Conservation (phyloP, 2,797 vertebrate genomes). For the Lemur catta region DNA sequence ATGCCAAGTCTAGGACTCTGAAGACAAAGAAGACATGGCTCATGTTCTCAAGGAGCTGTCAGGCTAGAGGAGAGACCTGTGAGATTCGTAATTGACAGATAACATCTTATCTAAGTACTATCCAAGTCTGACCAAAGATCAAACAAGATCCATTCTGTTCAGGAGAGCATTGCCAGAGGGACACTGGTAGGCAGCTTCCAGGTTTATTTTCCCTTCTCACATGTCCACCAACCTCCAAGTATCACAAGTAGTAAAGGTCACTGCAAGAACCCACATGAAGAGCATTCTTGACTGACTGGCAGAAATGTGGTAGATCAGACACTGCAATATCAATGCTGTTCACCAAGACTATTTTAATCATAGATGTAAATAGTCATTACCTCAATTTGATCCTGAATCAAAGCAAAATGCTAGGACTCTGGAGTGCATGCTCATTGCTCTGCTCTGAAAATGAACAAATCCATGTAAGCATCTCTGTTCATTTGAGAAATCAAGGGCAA, state of each 20-base stretch:
- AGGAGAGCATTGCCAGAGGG: background rate
- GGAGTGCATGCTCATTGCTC: background rate
- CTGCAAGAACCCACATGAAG: background rate
- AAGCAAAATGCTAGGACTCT: slow-evolving; percentile 2
- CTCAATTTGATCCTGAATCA: background rate
- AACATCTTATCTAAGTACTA: background rate
- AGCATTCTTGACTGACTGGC: background rate
- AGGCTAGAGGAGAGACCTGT: background rate
- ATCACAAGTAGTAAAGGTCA: background rate
- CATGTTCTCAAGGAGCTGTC: background rate
- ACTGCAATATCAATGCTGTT: background rate
- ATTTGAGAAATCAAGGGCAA: background rate
- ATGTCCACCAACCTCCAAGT: background rate
- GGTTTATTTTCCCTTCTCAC: background rate
- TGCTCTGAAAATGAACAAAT: background rate
- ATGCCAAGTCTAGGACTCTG: background rate
- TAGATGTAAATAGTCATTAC: background rate
- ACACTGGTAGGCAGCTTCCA: background rate
- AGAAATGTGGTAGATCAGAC: background rate
- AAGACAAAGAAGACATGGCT: background rate
- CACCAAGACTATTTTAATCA: background rate
- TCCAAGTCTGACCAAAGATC: slow-evolving; percentile 7
- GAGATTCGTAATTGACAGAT: background rate
- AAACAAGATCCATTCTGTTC: background rate
- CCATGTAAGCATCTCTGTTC: background rate